Conservation (phyloP, 2,113 vertebrate species). For the Aspidoscelis tigris region DNA sequence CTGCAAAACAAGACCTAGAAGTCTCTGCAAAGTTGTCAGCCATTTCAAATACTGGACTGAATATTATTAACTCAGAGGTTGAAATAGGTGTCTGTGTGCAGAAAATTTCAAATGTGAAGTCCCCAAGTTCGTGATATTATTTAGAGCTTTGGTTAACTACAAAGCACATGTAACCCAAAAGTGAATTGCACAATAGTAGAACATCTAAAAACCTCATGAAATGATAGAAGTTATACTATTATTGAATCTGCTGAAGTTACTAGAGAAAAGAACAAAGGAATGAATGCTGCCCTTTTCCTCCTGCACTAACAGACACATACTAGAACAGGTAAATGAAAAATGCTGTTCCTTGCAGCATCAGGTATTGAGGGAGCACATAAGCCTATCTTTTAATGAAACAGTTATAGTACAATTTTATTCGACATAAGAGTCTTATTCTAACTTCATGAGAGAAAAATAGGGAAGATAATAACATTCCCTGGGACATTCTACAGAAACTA, state of each 20-base stretch:
- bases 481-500: neutral
- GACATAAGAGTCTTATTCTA: neutral
- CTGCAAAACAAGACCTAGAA: too few relatives aligned
- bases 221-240: neutral
- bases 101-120: neutral
- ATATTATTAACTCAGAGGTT: neutral
- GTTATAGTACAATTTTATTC: neutral
- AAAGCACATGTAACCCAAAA: neutral
- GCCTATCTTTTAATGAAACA: neutral
- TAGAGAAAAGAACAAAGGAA: neutral
- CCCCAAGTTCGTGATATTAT: too few relatives aligned
- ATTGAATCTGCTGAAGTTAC: neutral
- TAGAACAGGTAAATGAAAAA: neutral
- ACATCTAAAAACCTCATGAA: too few relatives aligned
- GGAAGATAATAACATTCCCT: neutral
- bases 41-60: too few relatives aligned
- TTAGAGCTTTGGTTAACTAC: neutral
- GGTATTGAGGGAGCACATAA: neutral
- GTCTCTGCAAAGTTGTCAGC: too few relatives aligned
- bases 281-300: too few relatives aligned
- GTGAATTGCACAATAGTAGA: slow-evolving; percentile 11
- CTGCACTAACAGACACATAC: neutral
- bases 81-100: neutral
- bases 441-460: neutral
- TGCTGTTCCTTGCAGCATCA: neutral